A percentile compares a stretch with the other conserved stretches of the same genome.
Conservation (phyloP, 53 echinoderm and acorn worm genomes). For the Luidia sarsii region DNA sequence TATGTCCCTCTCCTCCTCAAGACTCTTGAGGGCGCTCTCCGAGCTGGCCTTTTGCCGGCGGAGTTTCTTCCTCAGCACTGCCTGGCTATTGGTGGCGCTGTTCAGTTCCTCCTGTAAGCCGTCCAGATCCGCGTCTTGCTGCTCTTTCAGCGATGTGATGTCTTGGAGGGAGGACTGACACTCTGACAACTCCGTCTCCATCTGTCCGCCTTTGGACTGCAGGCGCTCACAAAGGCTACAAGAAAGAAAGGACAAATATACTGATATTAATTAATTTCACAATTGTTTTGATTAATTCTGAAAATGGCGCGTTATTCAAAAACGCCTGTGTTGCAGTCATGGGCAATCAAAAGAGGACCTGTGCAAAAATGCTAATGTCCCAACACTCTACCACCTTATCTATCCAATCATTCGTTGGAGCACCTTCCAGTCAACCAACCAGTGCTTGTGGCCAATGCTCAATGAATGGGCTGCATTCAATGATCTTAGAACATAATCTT, state of each 20-base stretch:
- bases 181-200: neutral
- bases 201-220: constrained; percentile 8
- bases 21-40: constrained; percentile 24
- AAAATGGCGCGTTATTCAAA: neutral
- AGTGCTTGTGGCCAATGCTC: too few relatives aligned
- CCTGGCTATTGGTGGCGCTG: constrained; percentile 5
- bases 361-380: too few relatives aligned
- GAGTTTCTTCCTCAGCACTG: constrained; percentile 5
- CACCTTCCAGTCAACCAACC: too few relatives aligned
- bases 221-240: constrained; percentile 23
- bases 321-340: neutral
- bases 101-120: constrained; percentile 18
- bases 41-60: constrained; percentile 12
- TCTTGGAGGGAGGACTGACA: constrained; percentile 22
- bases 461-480: too few relatives aligned
- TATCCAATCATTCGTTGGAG: too few relatives aligned
- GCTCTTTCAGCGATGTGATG: constrained; percentile 9
- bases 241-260: too few relatives aligned
- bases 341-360: too few relatives aligned
- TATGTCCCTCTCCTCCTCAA: constrained; percentile 41
- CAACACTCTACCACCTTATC: too few relatives aligned
- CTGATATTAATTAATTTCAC: too few relatives aligned
- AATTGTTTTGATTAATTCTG: too few relatives aligned
- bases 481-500: too few relatives aligned
- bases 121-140: constrained; percentile 10